Evolutionary conservation across 2,888 invertebrate genomes (phyloP), one percentile per base, ranked within the genome.

Genomic region (Caenorhabditis plicata): DNA sequence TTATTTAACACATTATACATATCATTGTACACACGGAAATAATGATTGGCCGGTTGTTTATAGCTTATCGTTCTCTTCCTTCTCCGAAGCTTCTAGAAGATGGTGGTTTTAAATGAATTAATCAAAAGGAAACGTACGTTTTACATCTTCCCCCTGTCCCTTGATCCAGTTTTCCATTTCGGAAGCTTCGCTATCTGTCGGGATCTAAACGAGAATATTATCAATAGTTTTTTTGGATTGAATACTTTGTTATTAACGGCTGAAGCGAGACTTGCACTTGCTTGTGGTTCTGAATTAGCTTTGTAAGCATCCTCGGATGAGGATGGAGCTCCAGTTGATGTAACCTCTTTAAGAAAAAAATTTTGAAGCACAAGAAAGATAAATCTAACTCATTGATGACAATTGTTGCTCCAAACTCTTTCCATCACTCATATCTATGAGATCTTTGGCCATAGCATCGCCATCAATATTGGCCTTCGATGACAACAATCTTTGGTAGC

Each of bases 401-500:
- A 67, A 41, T 33, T 67, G 67, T 19, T 64, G 54, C 19, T 48
- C 49, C 1, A 68, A 26, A 15, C 54, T 49, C 17, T 64, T 56
- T 19, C 47, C 52, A 23, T 60, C 54, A 26, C 55, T 44, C 33
- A 61, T 54, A 35, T 61, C 60, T 15, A 61, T 61, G n/a, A 61
- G 25, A 17, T 61, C 52, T 23, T 43, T 26, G 1, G 51, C 47
- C 19, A 40, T 48, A 11, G 48, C 44, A 2, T 29, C 44, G 19
- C 52, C 50, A 13, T 41, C 27, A n/a, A 35, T 43, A 5, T 35
- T 46, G 7, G 49, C 57, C 7, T 55, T 54, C 39, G 75, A 77
- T 15, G 58, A n/a, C 48, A 78, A 53, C 58, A 74, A 79, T 4
- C 85, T 77, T 29, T 84, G 83, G 74, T 84, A 87, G 78, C 96